Conservation (phyloP, 2,113 vertebrate genomes). For the Capra hircus region DNA sequence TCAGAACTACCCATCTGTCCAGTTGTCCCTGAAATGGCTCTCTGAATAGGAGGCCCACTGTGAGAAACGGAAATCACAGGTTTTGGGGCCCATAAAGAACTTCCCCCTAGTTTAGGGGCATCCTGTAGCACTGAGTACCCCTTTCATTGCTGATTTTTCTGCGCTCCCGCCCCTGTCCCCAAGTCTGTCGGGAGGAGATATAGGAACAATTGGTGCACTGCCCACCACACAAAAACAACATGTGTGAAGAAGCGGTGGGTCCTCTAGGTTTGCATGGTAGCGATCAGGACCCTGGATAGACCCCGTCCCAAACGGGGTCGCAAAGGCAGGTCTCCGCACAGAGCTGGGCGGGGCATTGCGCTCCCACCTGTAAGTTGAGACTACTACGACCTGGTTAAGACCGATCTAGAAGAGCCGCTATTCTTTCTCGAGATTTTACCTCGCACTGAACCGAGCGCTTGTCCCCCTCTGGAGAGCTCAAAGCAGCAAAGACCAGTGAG, state of each 20-base stretch:
- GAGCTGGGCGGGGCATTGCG: neutral
- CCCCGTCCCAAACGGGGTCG: neutral
- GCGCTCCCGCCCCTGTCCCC: neutral
- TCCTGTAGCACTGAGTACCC: neutral
- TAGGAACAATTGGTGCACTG: neutral
- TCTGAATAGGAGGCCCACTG: neutral
- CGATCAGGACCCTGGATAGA: conserved; percentile 75
- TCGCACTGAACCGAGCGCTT: neutral
- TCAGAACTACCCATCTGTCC: neutral
- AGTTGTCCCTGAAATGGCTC: conserved; percentile 10
- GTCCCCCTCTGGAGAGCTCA: neutral
- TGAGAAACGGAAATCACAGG: neutral
- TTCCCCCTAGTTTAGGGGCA: conserved; percentile 15
- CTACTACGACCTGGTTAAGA: neutral
- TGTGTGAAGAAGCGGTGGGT: neutral
- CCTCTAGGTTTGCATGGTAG: neutral
- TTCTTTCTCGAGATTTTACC: conserved; percentile 5
- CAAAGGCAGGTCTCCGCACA: neutral
- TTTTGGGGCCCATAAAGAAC: conserved; percentile 29
- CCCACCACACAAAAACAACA: neutral
- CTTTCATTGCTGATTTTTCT: conserved; percentile 13
- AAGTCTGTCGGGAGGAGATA: neutral
- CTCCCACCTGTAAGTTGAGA: neutral
- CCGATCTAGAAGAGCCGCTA: neutral
- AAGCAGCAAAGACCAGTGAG: neutral